These are phyloP conservation scores for Seriola quinqueradiata DNA, from an alignment of 2,113 vertebrate genomes.

Conservation along the genomic window DNA sequence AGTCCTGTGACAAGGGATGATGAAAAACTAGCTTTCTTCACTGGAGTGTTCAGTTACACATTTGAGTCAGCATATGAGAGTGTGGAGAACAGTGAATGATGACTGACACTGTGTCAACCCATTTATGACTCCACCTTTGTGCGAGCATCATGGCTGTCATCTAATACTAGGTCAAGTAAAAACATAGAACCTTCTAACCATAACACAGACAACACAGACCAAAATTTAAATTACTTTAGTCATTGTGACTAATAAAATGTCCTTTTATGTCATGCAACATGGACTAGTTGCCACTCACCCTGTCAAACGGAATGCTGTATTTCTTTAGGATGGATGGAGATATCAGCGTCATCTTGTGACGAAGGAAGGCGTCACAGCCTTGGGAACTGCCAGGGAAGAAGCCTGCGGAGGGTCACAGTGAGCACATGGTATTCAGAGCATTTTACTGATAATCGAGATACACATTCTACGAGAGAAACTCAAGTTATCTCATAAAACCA, in stretches of 20 bases:
- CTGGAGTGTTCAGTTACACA: neutral
- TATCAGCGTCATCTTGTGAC: slow-evolving; percentile 99
- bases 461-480: neutral
- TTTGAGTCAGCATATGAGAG: neutral
- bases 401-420: slow-evolving; percentile 78
- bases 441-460: neutral
- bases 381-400: slow-evolving; percentile 99
- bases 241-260: neutral
- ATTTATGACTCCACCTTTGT: neutral
- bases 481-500: neutral
- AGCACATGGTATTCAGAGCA: neutral
- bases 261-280: neutral
- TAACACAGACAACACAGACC: neutral
- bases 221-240: neutral
- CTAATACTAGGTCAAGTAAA: neutral
- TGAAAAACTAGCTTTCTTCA: no score
- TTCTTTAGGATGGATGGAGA: slow-evolving; percentile 98
- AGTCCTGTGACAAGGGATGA: no score
- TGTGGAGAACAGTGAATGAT: neutral
- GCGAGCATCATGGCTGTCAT: neutral
- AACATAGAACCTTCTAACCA: neutral
- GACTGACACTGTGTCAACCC: neutral
- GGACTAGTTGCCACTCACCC: slow-evolving; percentile 83
- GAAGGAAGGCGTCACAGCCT: slow-evolving; percentile 97
- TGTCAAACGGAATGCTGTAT: slow-evolving; percentile 95